phyloP scores from a whole-genome alignment of 2,797 vertebrate species.

The Iguana delicatissima region DNA sequence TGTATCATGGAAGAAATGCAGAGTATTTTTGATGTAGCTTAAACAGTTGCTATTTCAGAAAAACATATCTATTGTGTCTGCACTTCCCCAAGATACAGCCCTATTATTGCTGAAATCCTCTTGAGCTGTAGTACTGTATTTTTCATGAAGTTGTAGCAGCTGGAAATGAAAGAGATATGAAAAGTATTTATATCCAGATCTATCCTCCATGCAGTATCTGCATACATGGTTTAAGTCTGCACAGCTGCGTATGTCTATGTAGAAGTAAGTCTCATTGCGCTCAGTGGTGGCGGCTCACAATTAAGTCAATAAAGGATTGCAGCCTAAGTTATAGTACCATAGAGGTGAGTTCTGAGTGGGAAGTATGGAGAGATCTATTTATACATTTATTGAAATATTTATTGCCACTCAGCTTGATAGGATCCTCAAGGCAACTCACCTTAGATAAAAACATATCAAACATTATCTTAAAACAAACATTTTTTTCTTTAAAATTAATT shows the following conservation, averaged over 20 bases:
- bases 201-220: background rate
- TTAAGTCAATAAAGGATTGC: background rate
- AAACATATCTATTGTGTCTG: background rate
- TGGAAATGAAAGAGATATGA: background rate
- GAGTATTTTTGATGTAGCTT: background rate
- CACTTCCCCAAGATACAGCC: background rate
- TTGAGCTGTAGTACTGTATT: background rate
- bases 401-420: too few relatives aligned
- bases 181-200: background rate
- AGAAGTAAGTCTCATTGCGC: background rate
- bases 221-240: background rate
- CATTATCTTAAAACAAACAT: too few relatives aligned
- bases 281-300: too few relatives aligned
- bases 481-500: too few relatives aligned
- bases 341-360: too few relatives aligned
- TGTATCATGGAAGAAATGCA: background rate
- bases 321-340: background rate
- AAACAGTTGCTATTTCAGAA: background rate
- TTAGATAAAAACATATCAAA: too few relatives aligned
- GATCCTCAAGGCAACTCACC: too few relatives aligned
- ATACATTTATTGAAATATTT: too few relatives aligned
- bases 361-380: too few relatives aligned
- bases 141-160: background rate
- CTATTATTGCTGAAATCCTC: background rate
- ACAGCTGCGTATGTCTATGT: background rate